phyloP scores from a whole-genome alignment of 2,113 vertebrate species.

The Platycercus adscitus region DNA sequence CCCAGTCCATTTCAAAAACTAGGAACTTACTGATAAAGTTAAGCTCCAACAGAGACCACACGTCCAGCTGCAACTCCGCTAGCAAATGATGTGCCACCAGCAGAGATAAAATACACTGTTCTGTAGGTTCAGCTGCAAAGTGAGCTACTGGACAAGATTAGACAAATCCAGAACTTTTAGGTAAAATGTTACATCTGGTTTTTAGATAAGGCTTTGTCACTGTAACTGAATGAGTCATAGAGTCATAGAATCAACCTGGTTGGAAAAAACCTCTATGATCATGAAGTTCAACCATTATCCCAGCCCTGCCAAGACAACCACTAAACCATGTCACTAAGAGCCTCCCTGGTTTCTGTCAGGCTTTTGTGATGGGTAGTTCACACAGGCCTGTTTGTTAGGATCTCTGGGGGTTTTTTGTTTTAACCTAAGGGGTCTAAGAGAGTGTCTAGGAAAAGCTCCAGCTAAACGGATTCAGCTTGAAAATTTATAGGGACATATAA shows the following conservation, averaged over 20 bases:
- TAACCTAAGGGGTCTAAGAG: background rate
- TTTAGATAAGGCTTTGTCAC: background rate
- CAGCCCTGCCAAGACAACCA: background rate
- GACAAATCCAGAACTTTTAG: background rate
- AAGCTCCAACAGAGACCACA: background rate
- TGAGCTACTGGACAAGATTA: background rate
- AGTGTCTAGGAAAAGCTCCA: background rate
- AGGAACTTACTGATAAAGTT: background rate
- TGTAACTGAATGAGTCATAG: background rate
- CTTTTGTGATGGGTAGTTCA: background rate
- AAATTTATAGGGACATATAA: background rate
- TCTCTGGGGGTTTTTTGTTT: background rate
- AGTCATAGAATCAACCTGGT: background rate
- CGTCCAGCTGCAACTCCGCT: background rate
- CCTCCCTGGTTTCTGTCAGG: background rate
- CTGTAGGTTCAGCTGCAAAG: background rate
- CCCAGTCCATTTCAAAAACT: background rate
- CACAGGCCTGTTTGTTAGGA: background rate
- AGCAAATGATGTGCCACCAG: background rate
- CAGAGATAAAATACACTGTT: background rate
- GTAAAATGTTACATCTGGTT: background rate
- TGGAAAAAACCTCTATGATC: background rate
- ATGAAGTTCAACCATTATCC: background rate
- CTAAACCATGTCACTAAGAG: background rate
- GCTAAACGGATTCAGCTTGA: background rate